Base-by-base conservation (phyloP, 2,888 invertebrate genomes). In the Galerucella pusilla region DNA sequence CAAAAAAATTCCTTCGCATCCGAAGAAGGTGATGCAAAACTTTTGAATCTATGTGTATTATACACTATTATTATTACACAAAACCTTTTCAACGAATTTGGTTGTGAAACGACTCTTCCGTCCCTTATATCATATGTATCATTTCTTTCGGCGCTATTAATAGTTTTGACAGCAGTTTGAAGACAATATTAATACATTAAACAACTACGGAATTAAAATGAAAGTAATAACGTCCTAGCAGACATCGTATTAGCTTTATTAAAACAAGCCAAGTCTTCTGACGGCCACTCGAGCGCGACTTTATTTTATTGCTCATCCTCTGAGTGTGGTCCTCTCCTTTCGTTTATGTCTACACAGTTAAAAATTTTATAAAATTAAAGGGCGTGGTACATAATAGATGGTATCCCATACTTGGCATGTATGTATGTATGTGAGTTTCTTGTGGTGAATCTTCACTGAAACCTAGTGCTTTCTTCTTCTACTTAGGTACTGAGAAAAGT, bases 181-280 rank as follows among this genome's bases (percentile, higher is more conserved):
- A 5, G n/a, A 61, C 28, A 35, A 61, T 42, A 63, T 63, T 16
- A 49, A 72, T 60, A 72, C 59, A 67, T 66, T 57, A 20, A 57
- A 10, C 9, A 60, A 46, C 66, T 25, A 70, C 63, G 66, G 6
- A 25, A 45, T 75, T 71, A 78, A 79, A 77, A 78, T 76, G 77
- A 72, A 66, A 77, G 75, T 77, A 78, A 80, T 78, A 78, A 78
- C 78, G 68, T 71, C 73, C 68, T 54, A 70, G 57, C 79, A 74
- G 80, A 81, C 80, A 80, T 79, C 71, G 79, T 83, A 83, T 84
- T 83, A 84, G 83, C 82, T 83, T 83, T 84, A 83, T 84, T 84
- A 83, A 83, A 84, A 83, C 82, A 83, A 81, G 77, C 79, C 77
- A 78, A 82, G 80, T 80, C 81, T 81, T 82, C 81, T 76, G 78